Evolutionary conservation across 2,888 invertebrate species (phyloP).

Genomic region (Napeogenes sylphis): DNA sequence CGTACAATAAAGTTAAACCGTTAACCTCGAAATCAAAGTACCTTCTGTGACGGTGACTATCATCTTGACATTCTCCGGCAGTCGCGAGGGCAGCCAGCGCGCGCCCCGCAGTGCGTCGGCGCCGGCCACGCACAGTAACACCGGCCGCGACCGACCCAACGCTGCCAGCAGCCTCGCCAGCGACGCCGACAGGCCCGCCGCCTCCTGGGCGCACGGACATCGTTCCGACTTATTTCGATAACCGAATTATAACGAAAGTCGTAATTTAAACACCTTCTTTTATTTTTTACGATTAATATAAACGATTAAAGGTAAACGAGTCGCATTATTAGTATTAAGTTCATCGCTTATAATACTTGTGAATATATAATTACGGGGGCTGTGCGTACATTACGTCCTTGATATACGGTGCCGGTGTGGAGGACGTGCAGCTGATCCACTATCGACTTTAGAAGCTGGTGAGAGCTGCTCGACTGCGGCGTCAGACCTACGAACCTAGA

Average conservation of each 20-base stretch:
- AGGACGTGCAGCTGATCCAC: slow-evolving; percentile 86
- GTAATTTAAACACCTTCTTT: no score
- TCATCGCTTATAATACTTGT: background rate
- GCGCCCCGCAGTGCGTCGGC: slow-evolving; percentile 81
- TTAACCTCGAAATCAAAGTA: slow-evolving; percentile 23
- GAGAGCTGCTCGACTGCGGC: slow-evolving; percentile 81
- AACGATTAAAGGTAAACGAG: no score
- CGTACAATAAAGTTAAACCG: background rate
- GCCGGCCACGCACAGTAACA: slow-evolving; percentile 87
- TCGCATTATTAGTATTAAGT: no score
- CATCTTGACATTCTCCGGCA: slow-evolving; percentile 86
- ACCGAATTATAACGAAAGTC: no score
- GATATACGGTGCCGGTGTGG: slow-evolving; percentile 80
- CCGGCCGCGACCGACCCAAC: slow-evolving; percentile 75
- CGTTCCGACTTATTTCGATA: no score
- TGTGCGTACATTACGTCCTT: slow-evolving; percentile 70
- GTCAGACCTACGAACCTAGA: slow-evolving; percentile 82
- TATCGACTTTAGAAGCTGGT: slow-evolving; percentile 85
- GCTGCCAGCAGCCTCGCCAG: slow-evolving; percentile 76
- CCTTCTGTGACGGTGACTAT: slow-evolving; percentile 84
- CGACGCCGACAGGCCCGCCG: slow-evolving; percentile 82
- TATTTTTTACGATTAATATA: no score
- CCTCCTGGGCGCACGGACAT: slow-evolving; percentile 73
- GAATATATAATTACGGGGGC: background rate
- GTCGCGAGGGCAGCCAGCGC: slow-evolving; percentile 85